phyloP scores from a whole-genome alignment of 2,113 vertebrate species.

The Chroicocephalus ridibundus region DNA sequence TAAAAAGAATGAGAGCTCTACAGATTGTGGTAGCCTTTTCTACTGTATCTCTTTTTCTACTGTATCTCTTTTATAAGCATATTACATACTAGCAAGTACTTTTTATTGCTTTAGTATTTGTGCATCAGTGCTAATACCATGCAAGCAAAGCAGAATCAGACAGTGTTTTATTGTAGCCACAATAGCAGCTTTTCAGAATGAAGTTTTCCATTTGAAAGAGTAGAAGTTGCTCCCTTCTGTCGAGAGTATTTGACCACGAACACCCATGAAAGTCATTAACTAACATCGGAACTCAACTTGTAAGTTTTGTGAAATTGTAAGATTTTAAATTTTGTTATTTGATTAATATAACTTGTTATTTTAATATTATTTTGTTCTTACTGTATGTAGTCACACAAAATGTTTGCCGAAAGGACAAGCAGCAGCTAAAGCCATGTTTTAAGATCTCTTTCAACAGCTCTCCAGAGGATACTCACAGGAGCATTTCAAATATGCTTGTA shows the following conservation, averaged over 20 bases:
- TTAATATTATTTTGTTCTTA: not conserved
- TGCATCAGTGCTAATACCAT: not conserved
- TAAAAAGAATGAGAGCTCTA: not conserved
- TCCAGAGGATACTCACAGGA: not conserved
- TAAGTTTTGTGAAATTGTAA: too few species aligned
- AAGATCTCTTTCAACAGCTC: not conserved
- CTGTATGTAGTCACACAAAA: not conserved
- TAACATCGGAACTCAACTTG: not conserved
- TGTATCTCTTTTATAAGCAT: not conserved
- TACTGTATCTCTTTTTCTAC: not conserved
- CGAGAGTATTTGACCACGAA: not conserved
- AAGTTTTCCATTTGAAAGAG: not conserved
- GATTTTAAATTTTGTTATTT: not conserved
- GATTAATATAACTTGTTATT: not conserved
- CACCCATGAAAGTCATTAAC: not conserved
- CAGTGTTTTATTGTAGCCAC: rapidly evolving
- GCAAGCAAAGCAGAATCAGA: not conserved
- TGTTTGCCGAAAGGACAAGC: not conserved
- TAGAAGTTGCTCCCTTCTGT: not conserved
- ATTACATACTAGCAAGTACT: not conserved
- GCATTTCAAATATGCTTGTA: rapidly evolving
- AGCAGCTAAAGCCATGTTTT: not conserved
- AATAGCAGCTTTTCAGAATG: not conserved
- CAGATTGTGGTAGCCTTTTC: not conserved
- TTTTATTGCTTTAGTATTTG: not conserved